Evolutionary conservation across 92 coral and sea anemone species (phyloP), one percentile per base, ranked within the genome.

Genomic region (Virgularia gustaviana): DNA sequence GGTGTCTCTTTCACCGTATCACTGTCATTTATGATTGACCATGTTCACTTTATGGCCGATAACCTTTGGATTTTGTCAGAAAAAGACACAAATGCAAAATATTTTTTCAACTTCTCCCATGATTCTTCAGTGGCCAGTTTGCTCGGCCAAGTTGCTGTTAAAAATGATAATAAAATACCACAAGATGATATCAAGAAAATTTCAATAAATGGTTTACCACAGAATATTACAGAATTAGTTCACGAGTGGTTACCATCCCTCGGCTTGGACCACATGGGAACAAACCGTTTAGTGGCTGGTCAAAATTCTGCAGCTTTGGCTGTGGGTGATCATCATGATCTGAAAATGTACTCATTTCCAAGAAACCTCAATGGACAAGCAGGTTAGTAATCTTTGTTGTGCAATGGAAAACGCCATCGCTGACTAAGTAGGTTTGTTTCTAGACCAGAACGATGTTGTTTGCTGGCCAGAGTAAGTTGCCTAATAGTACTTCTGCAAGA

Each of bases 21-120:
- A n/a, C 71, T 92, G 76, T 96, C 98, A n/a, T 92, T 92, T 78
- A 82, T 89, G 63, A 85, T 92, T 89, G 96, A 91, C 13, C 85
- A 87, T 75, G 78, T 89, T 65, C 94, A 89, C 65, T 87, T 91
- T 12, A 83, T 92, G 73, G 86, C 98, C 44, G 96, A 96, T 70
- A 89, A 79, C 52, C 79, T 92, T 27, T 92, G 98, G 98, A 83
- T 92, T 22, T 57, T 92, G 33, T 79, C 87, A 42, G 96, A 92
- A 96, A 89, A 96, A 79, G 98, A 91, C 47, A 87, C 94, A 8
- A 87, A 87, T 88, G 71, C 88, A 78, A 92, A 84, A 81, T 92
- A 79, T 66, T 78, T 92, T 27, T 85, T 92, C 16, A 81, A 88
- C 43, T 89, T 90, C 1, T 87, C 86, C 63, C 89, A 88, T 23